Evolutionary conservation across 2,888 invertebrate genomes (phyloP).

Genomic region (Drosophila kuntzei): DNA sequence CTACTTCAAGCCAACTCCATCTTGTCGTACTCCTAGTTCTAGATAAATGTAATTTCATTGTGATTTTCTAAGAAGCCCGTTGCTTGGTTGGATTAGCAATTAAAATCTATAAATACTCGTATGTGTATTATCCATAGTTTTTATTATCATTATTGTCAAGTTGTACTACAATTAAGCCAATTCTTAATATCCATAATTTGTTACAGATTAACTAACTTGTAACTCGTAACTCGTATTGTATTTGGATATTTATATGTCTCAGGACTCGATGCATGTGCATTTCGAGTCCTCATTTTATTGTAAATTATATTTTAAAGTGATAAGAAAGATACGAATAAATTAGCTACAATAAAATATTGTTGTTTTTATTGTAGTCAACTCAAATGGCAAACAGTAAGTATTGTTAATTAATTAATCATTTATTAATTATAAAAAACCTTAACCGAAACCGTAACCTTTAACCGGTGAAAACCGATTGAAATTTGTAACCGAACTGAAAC

Average conservation of each 20-base stretch:
- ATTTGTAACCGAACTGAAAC: too few species aligned
- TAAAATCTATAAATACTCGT: constrained; percentile 22
- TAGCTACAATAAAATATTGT: constrained; percentile 16
- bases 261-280: constrained; percentile 16
- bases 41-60: constrained; percentile 56
- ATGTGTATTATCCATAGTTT: constrained; percentile 22
- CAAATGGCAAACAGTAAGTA: too few species aligned
- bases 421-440: too few species aligned
- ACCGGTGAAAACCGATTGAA: too few species aligned
- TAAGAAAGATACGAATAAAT: constrained; percentile 46
- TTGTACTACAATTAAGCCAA: constrained; percentile 45
- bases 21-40: constrained; percentile 4
- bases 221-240: constrained; percentile 23
- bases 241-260: constrained; percentile 35
- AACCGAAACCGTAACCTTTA: too few species aligned
- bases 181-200: constrained; percentile 31
- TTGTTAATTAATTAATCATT: too few species aligned
- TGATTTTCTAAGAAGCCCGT: constrained; percentile 59
- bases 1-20: constrained; percentile 23
- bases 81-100: constrained; percentile 50
- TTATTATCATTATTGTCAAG: constrained; percentile 39
- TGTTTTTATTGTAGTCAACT: neutral
- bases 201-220: constrained; percentile 30
- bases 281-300: constrained; percentile 23
- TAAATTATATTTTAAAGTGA: constrained; percentile 41